Conservation (phyloP, 2,888 invertebrate genomes). For the Miltochrista miniata region DNA sequence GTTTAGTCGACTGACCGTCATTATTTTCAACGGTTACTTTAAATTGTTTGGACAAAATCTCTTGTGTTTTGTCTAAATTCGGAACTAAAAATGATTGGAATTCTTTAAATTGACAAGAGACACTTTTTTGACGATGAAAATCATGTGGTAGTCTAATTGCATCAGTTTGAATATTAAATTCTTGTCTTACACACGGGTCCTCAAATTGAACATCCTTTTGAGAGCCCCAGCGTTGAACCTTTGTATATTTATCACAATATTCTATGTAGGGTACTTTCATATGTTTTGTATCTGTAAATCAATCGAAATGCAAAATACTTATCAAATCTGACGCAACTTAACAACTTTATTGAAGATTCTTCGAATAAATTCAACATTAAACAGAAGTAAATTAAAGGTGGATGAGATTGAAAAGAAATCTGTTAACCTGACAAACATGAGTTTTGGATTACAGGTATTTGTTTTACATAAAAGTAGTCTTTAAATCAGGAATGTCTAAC, state of each 20-base stretch:
- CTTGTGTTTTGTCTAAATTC: constrained; percentile 6
- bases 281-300: constrained; percentile 58
- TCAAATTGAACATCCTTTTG: constrained; percentile 5
- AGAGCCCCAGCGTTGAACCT: constrained; percentile 11
- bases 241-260: constrained; percentile 30
- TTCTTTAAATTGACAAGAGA: neutral
- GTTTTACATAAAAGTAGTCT: too few species aligned
- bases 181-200: neutral
- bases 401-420: too few species aligned
- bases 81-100: constrained; percentile 7
- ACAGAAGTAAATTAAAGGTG: too few species aligned
- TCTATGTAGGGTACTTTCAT: constrained; percentile 44
- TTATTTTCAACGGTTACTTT: constrained; percentile 21
- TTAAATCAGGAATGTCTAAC: too few species aligned
- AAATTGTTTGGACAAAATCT: constrained; percentile 16
- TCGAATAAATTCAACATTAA: too few species aligned
- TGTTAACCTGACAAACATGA: too few species aligned
- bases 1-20: constrained; percentile 13
- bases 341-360: too few species aligned
- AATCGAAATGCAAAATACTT: constrained; percentile 14
- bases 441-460: too few species aligned
- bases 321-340: too few species aligned
- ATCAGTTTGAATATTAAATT: neutral
- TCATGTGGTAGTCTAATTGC: neutral
- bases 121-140: neutral